Evolutionary conservation across 2,797 vertebrate species (phyloP).

Genomic region (Enteromius paludinosus): DNA sequence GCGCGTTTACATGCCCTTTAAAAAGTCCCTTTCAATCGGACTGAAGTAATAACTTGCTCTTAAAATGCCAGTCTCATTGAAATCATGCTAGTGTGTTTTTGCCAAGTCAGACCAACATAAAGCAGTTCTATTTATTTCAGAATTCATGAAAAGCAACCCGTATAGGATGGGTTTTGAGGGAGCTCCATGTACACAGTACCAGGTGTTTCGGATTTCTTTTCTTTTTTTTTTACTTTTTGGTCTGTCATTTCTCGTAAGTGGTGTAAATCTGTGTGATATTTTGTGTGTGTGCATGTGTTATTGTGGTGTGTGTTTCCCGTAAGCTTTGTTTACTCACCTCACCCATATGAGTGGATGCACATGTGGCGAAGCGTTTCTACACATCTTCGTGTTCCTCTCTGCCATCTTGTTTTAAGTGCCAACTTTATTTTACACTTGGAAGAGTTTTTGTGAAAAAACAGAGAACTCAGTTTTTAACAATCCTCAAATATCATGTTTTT

Average conservation of each 20-base stretch:
- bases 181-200: not conserved
- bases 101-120: not conserved
- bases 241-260: not conserved
- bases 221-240: not conserved
- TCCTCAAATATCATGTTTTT: too few relatives aligned
- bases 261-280: not conserved
- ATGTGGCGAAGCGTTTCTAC: slow-evolving; percentile 1
- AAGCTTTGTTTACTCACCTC: slow-evolving; percentile 16
- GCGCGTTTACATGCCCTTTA: not conserved
- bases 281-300: slow-evolving; percentile 1
- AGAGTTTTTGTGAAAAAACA: too few relatives aligned
- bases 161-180: not conserved
- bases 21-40: not conserved
- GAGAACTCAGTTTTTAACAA: too few relatives aligned
- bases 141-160: not conserved
- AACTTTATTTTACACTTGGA: not conserved
- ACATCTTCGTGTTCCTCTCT: not conserved
- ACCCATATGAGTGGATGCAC: slow-evolving; percentile 22
- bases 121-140: not conserved
- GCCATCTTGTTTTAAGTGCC: not conserved
- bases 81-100: not conserved
- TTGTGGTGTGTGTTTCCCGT: slow-evolving; percentile 25
- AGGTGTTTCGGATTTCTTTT: not conserved
- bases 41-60: not conserved
- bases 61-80: not conserved